phyloP scores from a whole-genome alignment of 2,113 vertebrate genomes.

The Mormoops blainvillei region DNA sequence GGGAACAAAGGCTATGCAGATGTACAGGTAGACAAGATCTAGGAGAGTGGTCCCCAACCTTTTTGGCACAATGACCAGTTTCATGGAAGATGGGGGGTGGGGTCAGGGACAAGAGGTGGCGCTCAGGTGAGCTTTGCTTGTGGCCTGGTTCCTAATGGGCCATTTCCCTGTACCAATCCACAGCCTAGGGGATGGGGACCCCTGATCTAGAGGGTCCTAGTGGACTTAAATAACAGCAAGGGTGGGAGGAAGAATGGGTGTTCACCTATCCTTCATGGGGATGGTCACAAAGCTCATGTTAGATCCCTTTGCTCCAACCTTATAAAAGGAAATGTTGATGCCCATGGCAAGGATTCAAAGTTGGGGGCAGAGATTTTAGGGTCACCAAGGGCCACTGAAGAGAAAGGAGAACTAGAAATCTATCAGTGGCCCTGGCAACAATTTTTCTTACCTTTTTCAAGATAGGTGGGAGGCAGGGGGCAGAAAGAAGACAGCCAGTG shows the following conservation, averaged over 20 bases:
- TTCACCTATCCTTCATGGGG: neutral
- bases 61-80: no score
- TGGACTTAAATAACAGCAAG: neutral
- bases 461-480: neutral
- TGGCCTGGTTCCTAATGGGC: no score
- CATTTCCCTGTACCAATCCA: no score
- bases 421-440: neutral
- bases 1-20: neutral
- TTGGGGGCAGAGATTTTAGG: neutral
- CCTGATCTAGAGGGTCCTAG: no score
- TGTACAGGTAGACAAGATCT: neutral
- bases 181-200: no score
- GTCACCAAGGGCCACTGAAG: neutral
- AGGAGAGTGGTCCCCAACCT: no score
- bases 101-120: no score
- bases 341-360: neutral
- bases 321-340: neutral
- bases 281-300: neutral
- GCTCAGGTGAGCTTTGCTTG: no score
- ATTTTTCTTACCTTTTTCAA: slow-evolving; percentile 17
- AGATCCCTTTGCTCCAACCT: neutral
- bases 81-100: no score
- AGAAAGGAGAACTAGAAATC: neutral
- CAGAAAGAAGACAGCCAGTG: neutral
- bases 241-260: neutral